phyloP scores from a whole-genome alignment of 2,888 invertebrate genomes.

The Nezara viridula region DNA sequence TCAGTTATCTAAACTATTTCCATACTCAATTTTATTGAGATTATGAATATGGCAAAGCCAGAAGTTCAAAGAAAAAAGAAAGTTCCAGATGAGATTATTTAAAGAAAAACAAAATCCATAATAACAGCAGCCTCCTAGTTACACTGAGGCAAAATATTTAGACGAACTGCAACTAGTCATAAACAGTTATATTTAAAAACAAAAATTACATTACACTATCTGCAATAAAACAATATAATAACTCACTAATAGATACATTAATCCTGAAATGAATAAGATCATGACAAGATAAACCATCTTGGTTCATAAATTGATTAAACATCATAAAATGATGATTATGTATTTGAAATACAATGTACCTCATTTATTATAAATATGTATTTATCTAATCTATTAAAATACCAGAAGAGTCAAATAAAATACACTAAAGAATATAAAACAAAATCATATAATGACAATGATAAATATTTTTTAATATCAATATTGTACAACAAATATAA shows the following conservation, averaged over 20 bases:
- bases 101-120: background rate
- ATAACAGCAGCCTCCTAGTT: background rate
- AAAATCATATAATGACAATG: background rate
- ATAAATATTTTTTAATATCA: constrained; percentile 8
- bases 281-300: background rate
- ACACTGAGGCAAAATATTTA: background rate
- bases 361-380: too few species aligned
- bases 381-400: too few species aligned
- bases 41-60: too few species aligned
- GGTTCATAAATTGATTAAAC: background rate
- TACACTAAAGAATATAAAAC: background rate
- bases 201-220: background rate
- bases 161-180: background rate
- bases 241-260: background rate
- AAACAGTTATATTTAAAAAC: background rate
- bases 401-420: background rate
- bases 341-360: background rate
- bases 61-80: too few species aligned
- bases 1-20: background rate
- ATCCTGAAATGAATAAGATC: too few species aligned
- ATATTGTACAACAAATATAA: background rate
- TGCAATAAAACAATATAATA: background rate
- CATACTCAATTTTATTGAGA: too few species aligned
- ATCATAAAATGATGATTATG: too few species aligned
- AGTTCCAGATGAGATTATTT: too few species aligned